Evolutionary conservation across 2,797 vertebrate genomes (phyloP).

Genomic region (Bradypus variegatus): DNA sequence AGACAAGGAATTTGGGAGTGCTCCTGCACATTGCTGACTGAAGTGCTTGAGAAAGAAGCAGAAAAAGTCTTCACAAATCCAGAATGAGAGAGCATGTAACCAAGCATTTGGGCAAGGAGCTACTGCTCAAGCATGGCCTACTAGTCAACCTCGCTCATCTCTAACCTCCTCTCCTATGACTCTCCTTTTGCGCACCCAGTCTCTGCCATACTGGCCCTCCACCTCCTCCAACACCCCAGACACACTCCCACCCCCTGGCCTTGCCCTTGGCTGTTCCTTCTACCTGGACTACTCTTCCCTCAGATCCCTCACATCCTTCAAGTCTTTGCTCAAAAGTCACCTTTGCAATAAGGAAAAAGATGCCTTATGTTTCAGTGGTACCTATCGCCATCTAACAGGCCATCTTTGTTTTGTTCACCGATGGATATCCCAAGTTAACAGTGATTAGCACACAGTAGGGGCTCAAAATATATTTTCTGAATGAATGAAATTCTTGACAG

Average conservation of each 20-base stretch:
- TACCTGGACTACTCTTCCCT: background rate
- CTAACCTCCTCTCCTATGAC: background rate
- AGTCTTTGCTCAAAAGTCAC: background rate
- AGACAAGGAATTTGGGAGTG: background rate
- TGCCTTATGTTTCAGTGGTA: background rate
- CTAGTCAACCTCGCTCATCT: background rate
- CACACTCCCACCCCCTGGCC: background rate
- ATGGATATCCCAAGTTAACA: background rate
- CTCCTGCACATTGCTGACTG: background rate
- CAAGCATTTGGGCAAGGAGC: background rate
- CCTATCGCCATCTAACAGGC: background rate
- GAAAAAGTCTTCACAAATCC: background rate
- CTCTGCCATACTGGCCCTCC: background rate
- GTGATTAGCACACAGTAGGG: background rate
- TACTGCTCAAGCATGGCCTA: background rate
- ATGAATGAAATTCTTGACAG: constrained; percentile 4
- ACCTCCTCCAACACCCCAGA: background rate
- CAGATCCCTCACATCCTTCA: background rate
- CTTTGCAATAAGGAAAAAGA: background rate
- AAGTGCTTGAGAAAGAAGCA: background rate
- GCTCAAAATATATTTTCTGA: background rate
- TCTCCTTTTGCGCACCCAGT: background rate
- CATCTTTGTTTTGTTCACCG: background rate
- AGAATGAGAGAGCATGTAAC: background rate
- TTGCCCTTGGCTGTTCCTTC: background rate